phyloP scores from a whole-genome alignment of 2,888 invertebrate species.

The Cantharis rufa region DNA sequence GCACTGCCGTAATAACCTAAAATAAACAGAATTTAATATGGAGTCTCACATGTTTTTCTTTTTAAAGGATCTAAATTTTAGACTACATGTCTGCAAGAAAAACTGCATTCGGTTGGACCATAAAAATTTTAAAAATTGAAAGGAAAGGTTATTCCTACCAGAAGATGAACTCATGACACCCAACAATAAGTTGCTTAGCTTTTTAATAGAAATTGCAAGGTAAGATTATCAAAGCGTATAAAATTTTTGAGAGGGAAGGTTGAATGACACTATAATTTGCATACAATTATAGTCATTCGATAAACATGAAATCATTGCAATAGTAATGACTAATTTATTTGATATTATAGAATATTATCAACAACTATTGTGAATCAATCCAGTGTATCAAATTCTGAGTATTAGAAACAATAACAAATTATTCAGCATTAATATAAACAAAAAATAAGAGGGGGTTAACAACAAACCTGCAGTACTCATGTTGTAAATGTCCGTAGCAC shows the following conservation, averaged over 20 bases:
- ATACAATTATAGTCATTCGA: not conserved
- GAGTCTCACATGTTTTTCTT: too few species aligned
- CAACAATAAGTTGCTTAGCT: not conserved
- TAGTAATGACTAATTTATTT: not conserved
- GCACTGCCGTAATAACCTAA: slow-evolving; percentile 72
- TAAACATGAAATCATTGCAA: not conserved
- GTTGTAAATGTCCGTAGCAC: slow-evolving; percentile 71
- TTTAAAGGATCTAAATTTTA: too few species aligned
- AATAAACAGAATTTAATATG: not conserved
- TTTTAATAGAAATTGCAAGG: not conserved
- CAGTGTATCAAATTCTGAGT: not conserved
- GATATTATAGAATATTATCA: not conserved
- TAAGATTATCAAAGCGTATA: not conserved
- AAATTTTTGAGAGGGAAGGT: not conserved
- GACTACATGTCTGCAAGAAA: not conserved
- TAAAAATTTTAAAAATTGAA: not conserved
- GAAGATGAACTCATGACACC: not conserved
- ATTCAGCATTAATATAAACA: not conserved
- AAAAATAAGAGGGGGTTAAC: not conserved
- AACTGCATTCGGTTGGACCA: not conserved
- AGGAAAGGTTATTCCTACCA: not conserved
- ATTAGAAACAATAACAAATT: not conserved
- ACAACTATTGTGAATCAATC: not conserved
- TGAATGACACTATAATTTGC: not conserved
- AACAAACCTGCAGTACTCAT: slow-evolving; percentile 59